Evolutionary conservation across 2,888 invertebrate species (phyloP).

Genomic region (Cyclophora punctaria): DNA sequence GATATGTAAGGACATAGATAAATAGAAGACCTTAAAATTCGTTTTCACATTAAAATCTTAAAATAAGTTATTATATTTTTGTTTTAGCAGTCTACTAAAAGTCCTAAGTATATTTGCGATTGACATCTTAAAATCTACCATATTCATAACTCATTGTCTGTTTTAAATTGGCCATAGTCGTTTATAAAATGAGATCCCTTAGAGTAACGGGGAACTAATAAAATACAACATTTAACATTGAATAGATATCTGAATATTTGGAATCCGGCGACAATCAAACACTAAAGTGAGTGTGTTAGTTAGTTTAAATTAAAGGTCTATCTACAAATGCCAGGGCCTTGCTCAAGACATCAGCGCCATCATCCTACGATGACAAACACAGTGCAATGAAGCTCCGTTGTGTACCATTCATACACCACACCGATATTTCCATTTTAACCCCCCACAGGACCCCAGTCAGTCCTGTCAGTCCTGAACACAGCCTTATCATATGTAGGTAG

Average conservation of each 20-base stretch:
- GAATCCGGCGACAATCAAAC: too few species aligned
- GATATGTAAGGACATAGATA: conserved; percentile 14
- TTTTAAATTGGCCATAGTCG: conserved; percentile 56
- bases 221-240: conserved; percentile 48
- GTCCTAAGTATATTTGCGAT: conserved; percentile 53
- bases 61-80: conserved; percentile 4
- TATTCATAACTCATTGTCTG: conserved; percentile 24
- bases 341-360: too few species aligned
- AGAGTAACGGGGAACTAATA: conserved; percentile 26
- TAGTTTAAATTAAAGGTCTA: too few species aligned
- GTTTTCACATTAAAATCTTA: not conserved
- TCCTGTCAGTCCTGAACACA: too few species aligned
- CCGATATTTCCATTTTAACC: too few species aligned
- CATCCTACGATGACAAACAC: too few species aligned
- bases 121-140: conserved; percentile 51
- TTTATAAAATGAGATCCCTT: conserved; percentile 48
- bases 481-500: too few species aligned
- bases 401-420: too few species aligned
- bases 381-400: too few species aligned
- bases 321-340: too few species aligned
- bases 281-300: too few species aligned
- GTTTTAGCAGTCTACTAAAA: conserved; percentile 16
- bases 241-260: conserved; percentile 4
- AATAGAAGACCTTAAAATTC: conserved; percentile 5
- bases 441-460: too few species aligned